Evolutionary conservation across 64 coral and sea anemone species (phyloP), one percentile per base, ranked within the genome.

Genomic region (Acropora yongei): DNA sequence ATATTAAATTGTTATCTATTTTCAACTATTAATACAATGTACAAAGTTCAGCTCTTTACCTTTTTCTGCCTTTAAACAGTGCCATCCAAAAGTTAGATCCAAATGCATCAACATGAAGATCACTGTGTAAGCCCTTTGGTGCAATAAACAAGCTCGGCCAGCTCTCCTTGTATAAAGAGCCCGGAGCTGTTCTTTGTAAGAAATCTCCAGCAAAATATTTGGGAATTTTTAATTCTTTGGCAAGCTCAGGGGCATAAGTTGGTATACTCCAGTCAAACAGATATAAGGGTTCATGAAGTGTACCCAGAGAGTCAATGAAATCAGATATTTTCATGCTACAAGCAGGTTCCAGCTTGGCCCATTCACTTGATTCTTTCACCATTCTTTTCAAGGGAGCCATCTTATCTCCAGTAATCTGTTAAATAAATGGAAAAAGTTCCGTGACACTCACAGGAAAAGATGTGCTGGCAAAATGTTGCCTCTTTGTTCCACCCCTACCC

Each of bases 21-120:
- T 55, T 55, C 51, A 5, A 8, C 51, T 55, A 5, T 55, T 55
- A 55, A 7, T 7, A 55, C 51, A 55, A 55, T 55, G 6, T 55
- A 10, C 5, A 11, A 41, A 49, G 50, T 14, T 55, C 68, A 55
- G 51, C 51, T 2, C 11, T 6, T 87, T 20, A 92, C 91, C 84
- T 93, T 93, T 93, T 93, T 55, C 83, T 86, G 46, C 91, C 91
- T 79, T 93, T 66, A 80, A 93, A 93, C 12, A 93, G 91, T 10
- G 91, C 91, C 83, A 93, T 93, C 91, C 91, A 93, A 51, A 87
- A 93, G 44, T 93, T 93, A 6, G 83, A 93, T 49, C 91, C 91
- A 93, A 93, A 93, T 72, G 82, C 55, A 71, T 93, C 91, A 47
- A 93, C 65, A 72, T 93, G 91, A 8, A 93, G 60, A 39, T 93